Evolutionary conservation across 2,113 vertebrate genomes (phyloP).

Genomic region (Myodes glareolus): DNA sequence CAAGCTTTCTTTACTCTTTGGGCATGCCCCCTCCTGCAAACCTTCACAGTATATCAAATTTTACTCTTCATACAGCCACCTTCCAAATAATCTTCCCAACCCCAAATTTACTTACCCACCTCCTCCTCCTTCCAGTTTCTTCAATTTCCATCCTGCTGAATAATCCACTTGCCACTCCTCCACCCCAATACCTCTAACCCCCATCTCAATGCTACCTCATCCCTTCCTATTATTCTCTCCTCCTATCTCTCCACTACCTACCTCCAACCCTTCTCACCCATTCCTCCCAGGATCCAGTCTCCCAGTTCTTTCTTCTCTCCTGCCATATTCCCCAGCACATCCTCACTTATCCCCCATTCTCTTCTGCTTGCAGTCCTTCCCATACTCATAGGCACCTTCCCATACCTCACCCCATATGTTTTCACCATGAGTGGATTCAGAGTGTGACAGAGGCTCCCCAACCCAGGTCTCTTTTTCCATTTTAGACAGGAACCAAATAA

Average conservation of each 20-base stretch:
- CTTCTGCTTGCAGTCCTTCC: background rate
- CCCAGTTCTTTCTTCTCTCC: background rate
- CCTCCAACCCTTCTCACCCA: background rate
- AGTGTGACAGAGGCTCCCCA: background rate
- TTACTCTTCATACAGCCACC: background rate
- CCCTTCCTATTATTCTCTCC: background rate
- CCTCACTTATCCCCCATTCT: background rate
- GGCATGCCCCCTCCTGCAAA: background rate
- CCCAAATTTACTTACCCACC: background rate
- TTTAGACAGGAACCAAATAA: background rate
- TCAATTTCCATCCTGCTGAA: background rate
- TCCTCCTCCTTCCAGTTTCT: background rate
- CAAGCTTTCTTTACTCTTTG: background rate
- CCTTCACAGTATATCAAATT: background rate
- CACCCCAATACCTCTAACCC: background rate
- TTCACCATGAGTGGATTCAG: background rate
- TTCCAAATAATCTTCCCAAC: background rate
- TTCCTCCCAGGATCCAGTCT: background rate
- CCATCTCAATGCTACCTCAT: background rate
- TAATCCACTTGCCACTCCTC: background rate
- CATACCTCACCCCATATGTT: background rate
- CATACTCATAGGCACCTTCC: background rate
- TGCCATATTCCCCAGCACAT: background rate
- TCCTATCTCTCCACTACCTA: background rate
- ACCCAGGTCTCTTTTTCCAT: background rate